phyloP scores from a whole-genome alignment of 1,140 invertebrate species.

The Trichonephila clavata region DNA sequence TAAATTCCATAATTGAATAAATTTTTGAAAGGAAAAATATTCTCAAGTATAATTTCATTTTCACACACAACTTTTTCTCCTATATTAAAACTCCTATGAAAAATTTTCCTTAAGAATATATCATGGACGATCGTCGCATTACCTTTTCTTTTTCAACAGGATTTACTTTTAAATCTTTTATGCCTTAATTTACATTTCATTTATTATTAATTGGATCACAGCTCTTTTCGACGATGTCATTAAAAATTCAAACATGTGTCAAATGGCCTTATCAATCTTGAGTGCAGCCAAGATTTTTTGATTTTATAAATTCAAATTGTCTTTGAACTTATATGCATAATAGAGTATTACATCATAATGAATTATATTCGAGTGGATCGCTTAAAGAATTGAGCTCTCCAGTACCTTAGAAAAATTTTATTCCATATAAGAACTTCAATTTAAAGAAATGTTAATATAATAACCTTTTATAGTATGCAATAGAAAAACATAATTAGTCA shows the following conservation, averaged over 20 bases:
- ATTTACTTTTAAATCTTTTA: conserved; percentile 19
- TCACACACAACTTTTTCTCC: background rate
- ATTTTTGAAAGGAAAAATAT: background rate
- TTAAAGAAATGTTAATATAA: background rate
- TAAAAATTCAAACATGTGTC: conserved; percentile 18
- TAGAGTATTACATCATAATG: background rate
- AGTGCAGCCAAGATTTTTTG: background rate
- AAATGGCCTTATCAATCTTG: conserved; percentile 14
- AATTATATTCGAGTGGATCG: background rate
- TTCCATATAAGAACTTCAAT: background rate
- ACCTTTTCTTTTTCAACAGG: background rate
- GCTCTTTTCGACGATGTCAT: background rate
- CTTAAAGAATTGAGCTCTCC: background rate
- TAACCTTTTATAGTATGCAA: background rate
- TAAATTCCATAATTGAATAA: background rate
- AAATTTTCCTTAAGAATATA: background rate
- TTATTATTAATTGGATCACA: conserved; percentile 39
- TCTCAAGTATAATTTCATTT: background rate
- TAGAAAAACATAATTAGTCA: background rate
- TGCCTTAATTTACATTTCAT: conserved; percentile 18
- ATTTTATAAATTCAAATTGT: conserved; percentile 9
- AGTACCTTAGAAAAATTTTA: background rate
- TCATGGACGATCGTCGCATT: background rate
- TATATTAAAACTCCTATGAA: background rate
- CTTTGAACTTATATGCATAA: background rate